Conservation (phyloP, 1,140 invertebrate genomes). For the Pteromalus puparum region DNA sequence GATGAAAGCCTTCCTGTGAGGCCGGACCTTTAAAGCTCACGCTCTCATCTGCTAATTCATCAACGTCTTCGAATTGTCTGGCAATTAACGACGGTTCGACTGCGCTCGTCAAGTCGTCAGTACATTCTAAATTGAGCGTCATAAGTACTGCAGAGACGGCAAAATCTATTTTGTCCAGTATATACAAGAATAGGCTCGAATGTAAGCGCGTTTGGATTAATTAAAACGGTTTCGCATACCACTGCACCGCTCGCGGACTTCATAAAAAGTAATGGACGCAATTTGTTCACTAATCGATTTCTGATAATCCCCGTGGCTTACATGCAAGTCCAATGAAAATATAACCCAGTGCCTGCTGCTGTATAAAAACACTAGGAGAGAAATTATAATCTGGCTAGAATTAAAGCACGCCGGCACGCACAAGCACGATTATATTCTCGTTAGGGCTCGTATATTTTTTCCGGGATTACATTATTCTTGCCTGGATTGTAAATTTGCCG, state of each 20-base stretch:
- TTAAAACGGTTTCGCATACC: neutral
- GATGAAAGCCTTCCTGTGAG: slow-evolving; percentile 73
- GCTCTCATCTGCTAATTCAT: slow-evolving; percentile 41
- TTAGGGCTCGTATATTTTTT: slow-evolving; percentile 55
- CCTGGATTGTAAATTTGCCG: neutral
- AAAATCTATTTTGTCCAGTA: too few species aligned
- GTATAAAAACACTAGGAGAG: neutral
- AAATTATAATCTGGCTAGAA: slow-evolving; percentile 58
- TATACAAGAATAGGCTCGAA: too few species aligned
- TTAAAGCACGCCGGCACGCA: slow-evolving; percentile 61
- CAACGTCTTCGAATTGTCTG: slow-evolving; percentile 67
- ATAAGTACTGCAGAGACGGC: too few species aligned
- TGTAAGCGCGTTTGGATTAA: neutral
- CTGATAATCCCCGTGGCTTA: slow-evolving; percentile 23
- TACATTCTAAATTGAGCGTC: too few species aligned
- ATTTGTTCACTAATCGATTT: slow-evolving; percentile 31
- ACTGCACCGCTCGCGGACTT: neutral
- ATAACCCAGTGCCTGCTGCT: neutral
- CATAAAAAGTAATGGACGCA: neutral
- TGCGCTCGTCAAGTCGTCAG: neutral
- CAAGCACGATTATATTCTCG: slow-evolving; percentile 68
- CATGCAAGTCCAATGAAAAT: slow-evolving; percentile 3
- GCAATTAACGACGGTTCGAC: slow-evolving; percentile 67
- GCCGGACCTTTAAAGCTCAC: slow-evolving; percentile 45
- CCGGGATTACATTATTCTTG: neutral